Evolutionary conservation across 1,140 invertebrate species (phyloP).

Genomic region (Bombus confusus): DNA sequence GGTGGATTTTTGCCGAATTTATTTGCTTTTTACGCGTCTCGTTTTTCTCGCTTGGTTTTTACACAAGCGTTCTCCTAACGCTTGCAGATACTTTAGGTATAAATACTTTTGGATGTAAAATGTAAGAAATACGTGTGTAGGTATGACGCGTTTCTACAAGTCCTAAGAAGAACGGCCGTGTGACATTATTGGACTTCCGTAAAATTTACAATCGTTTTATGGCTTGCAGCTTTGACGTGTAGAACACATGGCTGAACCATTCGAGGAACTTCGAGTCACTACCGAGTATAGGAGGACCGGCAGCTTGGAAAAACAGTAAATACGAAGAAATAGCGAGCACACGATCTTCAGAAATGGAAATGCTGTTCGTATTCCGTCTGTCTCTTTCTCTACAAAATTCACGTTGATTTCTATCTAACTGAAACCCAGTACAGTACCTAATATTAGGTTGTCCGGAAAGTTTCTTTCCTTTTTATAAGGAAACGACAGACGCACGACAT

Average conservation of each 20-base stretch:
- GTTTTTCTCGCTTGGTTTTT: background rate
- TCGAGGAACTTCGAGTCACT: background rate
- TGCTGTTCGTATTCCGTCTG: too few relatives aligned
- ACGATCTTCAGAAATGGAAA: background rate
- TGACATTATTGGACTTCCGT: background rate
- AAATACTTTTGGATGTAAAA: background rate
- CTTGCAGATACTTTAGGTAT: too few relatives aligned
- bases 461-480: too few relatives aligned
- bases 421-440: too few relatives aligned
- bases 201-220: constrained; percentile 13
- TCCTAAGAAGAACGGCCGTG: background rate
- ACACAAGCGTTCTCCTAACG: too few relatives aligned
- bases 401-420: too few relatives aligned
- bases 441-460: too few relatives aligned
- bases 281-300: background rate
- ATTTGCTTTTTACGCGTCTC: background rate
- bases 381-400: too few relatives aligned
- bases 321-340: too few relatives aligned
- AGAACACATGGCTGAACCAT: constrained; percentile 4
- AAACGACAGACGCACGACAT: too few relatives aligned
- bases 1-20: background rate
- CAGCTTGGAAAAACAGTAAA: constrained; percentile 1
- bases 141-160: background rate
- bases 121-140: background rate
- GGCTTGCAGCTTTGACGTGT: background rate